phyloP scores from a whole-genome alignment of 2,113 vertebrate species.

The Gymnogyps californianus region DNA sequence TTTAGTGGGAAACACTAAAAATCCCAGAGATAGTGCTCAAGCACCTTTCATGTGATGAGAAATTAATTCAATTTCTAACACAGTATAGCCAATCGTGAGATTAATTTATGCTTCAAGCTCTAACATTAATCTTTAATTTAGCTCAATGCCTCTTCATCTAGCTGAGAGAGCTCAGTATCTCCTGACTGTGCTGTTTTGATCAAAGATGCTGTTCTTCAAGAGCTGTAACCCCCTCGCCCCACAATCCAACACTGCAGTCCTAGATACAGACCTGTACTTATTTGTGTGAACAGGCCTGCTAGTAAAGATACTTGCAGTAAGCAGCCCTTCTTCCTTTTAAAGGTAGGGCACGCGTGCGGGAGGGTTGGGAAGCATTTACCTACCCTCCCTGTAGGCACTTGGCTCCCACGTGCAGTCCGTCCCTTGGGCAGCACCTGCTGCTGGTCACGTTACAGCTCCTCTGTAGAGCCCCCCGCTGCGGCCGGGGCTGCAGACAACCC shows the following conservation, averaged over 20 bases:
- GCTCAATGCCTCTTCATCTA: background rate
- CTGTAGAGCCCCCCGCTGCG: rapidly evolving
- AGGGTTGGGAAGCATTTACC: background rate
- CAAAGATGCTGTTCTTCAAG: background rate
- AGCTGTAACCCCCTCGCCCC: background rate
- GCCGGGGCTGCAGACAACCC: background rate
- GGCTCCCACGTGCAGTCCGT: background rate
- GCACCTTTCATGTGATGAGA: background rate
- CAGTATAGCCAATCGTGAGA: background rate
- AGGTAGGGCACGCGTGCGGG: background rate
- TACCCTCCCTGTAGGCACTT: background rate
- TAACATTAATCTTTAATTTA: background rate
- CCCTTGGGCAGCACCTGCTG: background rate
- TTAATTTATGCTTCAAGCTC: background rate
- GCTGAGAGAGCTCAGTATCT: background rate
- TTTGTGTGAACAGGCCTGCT: background rate
- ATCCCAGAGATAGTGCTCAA: background rate
- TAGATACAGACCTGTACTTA: background rate
- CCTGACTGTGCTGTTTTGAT: background rate
- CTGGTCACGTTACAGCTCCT: background rate
- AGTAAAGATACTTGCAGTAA: background rate
- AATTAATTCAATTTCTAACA: background rate
- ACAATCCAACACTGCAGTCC: background rate
- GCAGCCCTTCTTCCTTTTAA: background rate
- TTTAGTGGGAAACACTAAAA: background rate